Base-by-base conservation (phyloP, 1,140 invertebrate genomes). In the Antheraea mylitta region DNA sequence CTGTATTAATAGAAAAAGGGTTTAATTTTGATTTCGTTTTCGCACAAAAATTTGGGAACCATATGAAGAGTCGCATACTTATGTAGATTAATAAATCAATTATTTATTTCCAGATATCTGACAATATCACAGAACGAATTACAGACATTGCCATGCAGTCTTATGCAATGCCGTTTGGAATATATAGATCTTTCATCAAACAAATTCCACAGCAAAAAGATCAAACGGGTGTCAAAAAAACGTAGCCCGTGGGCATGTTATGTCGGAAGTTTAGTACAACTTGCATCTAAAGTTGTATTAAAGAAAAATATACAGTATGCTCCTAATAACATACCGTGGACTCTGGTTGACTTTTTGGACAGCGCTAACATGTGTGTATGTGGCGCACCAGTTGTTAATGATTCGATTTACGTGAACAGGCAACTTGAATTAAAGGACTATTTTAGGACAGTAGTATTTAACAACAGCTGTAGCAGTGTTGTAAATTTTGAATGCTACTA, bases 351-450 rank as follows among this genome's bases (percentile, higher is more conserved):
- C 53, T 94, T 93, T 82, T 86, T 96, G 69, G 94, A 95, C 74
- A 84, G 93, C 73, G 94, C 94, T 5, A 92, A 93, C 71, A 94
- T 93, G 82, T 96, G 94, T 79, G 70, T 94, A 3, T 96, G 95
- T 82, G 94, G 94, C 16, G 88, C 81, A 69, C 89, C 94, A 58
- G 94, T 94, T 73, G 93, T 95, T 66, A 88, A 93, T 78, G 78
- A 84, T 63, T 93, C 80, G 69, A 78, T 93, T 74, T 88, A 84
- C 68, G 72, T 89, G 45, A 74, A 83, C 16, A 79, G 83, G 87
- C 38, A 80, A 78, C 75, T 83, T 92, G 61, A 83, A 79, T 75
- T 89, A 84, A 83, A 85, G 79, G 76, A 84, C 59, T 73, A 91
- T 92, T 85, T 88, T 90, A 74, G 83, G 83, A 75, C 83, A 67